Evolutionary conservation across 2,888 invertebrate species (phyloP).

Genomic region (Gasteruption jaculator): DNA sequence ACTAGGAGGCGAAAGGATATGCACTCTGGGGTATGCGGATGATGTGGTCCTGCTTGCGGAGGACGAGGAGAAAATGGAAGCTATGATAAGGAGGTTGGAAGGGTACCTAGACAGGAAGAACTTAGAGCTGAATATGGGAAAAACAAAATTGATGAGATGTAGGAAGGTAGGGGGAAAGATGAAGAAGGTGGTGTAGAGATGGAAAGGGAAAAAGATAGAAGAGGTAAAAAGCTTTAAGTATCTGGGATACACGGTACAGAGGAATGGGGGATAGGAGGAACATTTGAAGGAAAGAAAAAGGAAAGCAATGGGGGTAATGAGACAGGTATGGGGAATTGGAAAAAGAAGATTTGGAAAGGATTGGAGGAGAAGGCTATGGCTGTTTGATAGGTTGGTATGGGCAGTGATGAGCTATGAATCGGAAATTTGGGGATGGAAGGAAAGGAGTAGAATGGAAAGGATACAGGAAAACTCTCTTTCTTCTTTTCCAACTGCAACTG

Average conservation of each 20-base stretch:
- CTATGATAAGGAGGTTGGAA: neutral
- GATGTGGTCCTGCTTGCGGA: neutral
- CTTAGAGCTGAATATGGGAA: neutral
- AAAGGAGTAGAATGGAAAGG: constrained; percentile 1
- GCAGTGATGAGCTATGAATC: neutral
- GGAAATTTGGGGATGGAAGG: constrained; percentile 2
- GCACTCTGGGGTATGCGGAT: neutral
- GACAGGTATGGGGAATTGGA: neutral
- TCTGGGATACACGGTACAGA: neutral
- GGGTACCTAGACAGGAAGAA: neutral
- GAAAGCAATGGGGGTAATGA: neutral
- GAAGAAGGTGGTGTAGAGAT: neutral
- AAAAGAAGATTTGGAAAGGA: neutral
- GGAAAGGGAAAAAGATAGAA: neutral
- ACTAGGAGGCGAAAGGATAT: neutral
- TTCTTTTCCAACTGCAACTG: too few relatives aligned
- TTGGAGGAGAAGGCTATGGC: neutral
- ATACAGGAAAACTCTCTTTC: neutral
- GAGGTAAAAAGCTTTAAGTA: neutral
- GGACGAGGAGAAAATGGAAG: neutral
- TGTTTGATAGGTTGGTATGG: constrained; percentile 3
- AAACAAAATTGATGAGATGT: neutral
- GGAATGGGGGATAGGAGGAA: neutral
- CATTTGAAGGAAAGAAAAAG: neutral
- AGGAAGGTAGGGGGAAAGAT: neutral